Evolutionary conservation across 2,113 vertebrate genomes (phyloP).

Genomic region (Scomber colias): DNA sequence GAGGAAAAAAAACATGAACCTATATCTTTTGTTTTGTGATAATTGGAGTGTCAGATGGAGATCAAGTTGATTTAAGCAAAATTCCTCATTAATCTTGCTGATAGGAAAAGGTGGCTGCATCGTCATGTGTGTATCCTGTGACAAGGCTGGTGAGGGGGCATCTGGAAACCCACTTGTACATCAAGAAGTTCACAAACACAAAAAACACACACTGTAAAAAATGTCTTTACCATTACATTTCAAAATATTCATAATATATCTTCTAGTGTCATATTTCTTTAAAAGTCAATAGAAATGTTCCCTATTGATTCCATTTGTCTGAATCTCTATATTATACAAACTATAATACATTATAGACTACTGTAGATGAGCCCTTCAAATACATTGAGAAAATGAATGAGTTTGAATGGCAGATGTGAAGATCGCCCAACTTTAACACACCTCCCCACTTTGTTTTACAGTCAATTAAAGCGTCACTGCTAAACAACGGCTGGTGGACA

Average conservation of each 20-base stretch:
- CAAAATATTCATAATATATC: neutral
- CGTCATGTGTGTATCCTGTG: neutral
- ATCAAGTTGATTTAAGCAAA: neutral
- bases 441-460: conserved; percentile 14
- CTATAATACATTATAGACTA: neutral
- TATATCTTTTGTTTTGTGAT: neutral
- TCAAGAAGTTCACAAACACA: conserved; percentile 37
- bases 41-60: neutral
- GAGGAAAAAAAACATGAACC: neutral
- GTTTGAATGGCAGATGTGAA: neutral
- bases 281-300: neutral
- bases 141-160: conserved; percentile 1
- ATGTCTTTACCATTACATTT: neutral
- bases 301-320: neutral
- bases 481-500: neutral
- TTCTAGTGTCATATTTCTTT: neutral
- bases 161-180: conserved; percentile 68
- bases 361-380: neutral
- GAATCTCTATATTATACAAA: neutral
- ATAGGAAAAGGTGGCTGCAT: neutral
- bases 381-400: neutral
- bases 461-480: neutral
- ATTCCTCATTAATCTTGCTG: neutral
- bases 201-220: conserved; percentile 56
- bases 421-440: neutral